Evolutionary conservation across 2,888 invertebrate species (phyloP), one percentile per base, ranked within the genome.

Genomic region (Himalopsyche tibetana): DNA sequence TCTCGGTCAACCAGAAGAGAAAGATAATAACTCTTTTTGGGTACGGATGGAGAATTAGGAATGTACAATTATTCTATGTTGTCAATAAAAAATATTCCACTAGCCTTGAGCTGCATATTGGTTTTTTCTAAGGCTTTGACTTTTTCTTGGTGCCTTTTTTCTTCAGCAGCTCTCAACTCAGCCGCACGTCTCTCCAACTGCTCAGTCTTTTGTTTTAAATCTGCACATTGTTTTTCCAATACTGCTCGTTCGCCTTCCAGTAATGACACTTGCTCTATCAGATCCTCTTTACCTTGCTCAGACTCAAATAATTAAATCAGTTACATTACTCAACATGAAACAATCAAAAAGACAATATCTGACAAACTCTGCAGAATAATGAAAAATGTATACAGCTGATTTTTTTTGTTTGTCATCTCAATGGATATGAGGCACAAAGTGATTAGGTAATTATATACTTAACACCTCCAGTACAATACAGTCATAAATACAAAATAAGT

Each of bases 111-210:
- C 91, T 99, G 98, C 89, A 97, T 96, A 91, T 98, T 99, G 1
- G 98, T 98, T 91, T 98, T 97, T 93, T 98, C 98, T 87, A 98
- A 93, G 90, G 98, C 98, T 82, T 97, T 95, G 84, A 98, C 95
- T 91, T 99, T 99, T 91, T 99, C 99, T 63, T 95, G 95, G 90
- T 98, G 97, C 90, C 98, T 97, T 91, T 97, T 97, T 91, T 98
- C 98, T 90, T 98, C 98, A 0, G 98, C 97, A 82, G 96, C 95
- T 19, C 97, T 93, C 88, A 98, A 93, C 90, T 99, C 98, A 0
- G 95, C 95, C 42, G 96, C 95, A 89, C 97, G 94, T 87, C 97
- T 94, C 90, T 98, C 97, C 56, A 97, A 94, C 90, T 98, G 96
- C 89, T 98, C 97, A 5, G 96, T 96, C 90, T 93, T 93, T 88